phyloP scores from a whole-genome alignment of 2,888 invertebrate species.

The Allygus modestus region DNA sequence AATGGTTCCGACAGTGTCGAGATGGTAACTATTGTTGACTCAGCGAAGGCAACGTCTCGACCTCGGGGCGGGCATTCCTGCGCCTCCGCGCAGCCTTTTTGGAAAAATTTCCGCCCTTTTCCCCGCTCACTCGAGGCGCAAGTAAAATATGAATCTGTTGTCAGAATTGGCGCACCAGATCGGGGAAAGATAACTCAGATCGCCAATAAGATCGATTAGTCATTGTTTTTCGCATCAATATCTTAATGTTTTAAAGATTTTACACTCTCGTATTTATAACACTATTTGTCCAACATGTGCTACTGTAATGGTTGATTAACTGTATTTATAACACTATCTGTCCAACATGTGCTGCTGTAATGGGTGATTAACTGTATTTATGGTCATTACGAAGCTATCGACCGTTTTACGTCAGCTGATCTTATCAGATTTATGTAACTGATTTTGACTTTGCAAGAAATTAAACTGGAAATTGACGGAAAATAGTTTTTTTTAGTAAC shows the following conservation, averaged over 20 bases:
- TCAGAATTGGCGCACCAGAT: slow-evolving; percentile 1
- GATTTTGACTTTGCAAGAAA: background rate
- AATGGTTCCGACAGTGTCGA: slow-evolving; percentile 3
- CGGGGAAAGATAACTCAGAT: background rate
- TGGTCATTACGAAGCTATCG: background rate
- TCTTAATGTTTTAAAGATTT: slow-evolving; percentile 3
- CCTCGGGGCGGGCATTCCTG: slow-evolving; percentile 1
- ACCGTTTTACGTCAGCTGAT: background rate
- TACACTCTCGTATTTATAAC: slow-evolving; percentile 4
- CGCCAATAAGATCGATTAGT: background rate
- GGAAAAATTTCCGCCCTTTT: slow-evolving; percentile 33
- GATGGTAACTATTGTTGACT: slow-evolving; percentile 21
- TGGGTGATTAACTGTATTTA: background rate
- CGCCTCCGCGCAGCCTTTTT: slow-evolving; percentile 36
- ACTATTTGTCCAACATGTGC: background rate
- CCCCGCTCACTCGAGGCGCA: background rate
- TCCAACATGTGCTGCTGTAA: background rate
- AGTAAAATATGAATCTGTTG: background rate
- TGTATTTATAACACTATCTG: slow-evolving; percentile 8
- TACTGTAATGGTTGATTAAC: background rate
- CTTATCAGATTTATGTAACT: slow-evolving; percentile 3
- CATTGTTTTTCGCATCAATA: background rate
- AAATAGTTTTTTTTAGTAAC: too few relatives aligned
- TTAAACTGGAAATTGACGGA: background rate
- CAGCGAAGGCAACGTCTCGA: slow-evolving; percentile 4